Conservation (phyloP, 2,797 vertebrate species). For the Hafferia zeledoni region DNA sequence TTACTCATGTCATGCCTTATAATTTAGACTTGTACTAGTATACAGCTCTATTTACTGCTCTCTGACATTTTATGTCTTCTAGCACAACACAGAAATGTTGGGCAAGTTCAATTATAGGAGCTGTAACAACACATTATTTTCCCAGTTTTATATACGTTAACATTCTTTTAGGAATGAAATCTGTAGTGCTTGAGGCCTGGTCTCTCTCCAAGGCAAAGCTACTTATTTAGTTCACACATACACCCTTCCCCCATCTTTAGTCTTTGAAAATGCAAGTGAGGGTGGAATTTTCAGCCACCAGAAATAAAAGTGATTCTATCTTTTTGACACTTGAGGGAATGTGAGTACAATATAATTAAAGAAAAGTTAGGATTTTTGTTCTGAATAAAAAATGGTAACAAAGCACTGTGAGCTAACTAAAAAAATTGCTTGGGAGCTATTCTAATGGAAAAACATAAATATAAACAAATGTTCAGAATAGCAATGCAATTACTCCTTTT, state of each 20-base stretch:
- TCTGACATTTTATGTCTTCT: constrained; percentile 5
- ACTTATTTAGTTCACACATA: not conserved
- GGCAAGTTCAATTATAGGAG: not conserved
- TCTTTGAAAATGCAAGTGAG: not conserved
- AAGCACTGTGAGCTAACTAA: not conserved
- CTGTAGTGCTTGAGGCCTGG: not conserved
- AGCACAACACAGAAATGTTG: not conserved
- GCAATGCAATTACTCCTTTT: not conserved
- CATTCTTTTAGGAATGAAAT: not conserved
- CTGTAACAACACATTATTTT: not conserved
- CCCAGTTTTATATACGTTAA: not conserved
- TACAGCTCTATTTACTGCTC: constrained; percentile 17
- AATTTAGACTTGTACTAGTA: not conserved
- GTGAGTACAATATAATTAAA: not conserved
- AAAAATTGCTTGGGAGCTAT: not conserved
- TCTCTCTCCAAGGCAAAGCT: not conserved
- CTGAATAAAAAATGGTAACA: not conserved
- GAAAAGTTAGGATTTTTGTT: not conserved
- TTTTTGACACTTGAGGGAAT: not conserved
- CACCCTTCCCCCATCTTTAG: not conserved
- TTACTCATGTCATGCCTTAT: not conserved
- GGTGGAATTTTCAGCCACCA: not conserved
- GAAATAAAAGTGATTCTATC: not conserved
- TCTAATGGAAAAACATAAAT: not conserved
- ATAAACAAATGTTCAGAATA: not conserved